A percentile compares a stretch with the other conserved stretches of the same genome.
phyloP scores from a whole-genome alignment of 2,797 vertebrate species.

The Otus scops region DNA sequence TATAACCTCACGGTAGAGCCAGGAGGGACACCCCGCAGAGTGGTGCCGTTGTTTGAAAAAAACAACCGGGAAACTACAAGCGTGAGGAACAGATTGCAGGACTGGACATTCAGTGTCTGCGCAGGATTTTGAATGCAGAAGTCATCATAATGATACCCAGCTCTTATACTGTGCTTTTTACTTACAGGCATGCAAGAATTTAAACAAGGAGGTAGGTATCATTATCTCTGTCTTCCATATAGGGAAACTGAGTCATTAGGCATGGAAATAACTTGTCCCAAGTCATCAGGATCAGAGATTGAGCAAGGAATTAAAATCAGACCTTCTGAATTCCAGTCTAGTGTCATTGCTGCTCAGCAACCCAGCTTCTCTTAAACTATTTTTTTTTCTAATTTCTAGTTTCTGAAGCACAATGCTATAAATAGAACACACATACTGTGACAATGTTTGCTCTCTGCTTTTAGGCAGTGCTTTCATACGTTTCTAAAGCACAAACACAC shows the following conservation, averaged over 20 bases:
- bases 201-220: background rate
- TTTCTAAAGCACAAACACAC: background rate
- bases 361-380: conserved; percentile 23
- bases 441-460: conserved; percentile 36
- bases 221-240: background rate
- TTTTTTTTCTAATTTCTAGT: conserved; percentile 46
- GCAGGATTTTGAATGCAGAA: background rate
- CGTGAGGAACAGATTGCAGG: background rate
- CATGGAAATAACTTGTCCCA: background rate
- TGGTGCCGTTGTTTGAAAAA: background rate
- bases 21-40: background rate
- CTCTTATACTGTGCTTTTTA: background rate
- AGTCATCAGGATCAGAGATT: background rate
- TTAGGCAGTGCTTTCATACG: background rate
- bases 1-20: fast-evolving
- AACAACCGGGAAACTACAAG: fast-evolving
- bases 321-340: background rate
- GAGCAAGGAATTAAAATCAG: background rate
- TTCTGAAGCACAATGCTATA: background rate
- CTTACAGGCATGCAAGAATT: background rate
- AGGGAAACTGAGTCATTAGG: background rate
- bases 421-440: conserved; percentile 38
- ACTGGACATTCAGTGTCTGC: background rate
- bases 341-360: conserved; percentile 47
- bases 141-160: background rate